Base-by-base conservation (phyloP, 2,888 invertebrate genomes). In the Chrysolina americana region DNA sequence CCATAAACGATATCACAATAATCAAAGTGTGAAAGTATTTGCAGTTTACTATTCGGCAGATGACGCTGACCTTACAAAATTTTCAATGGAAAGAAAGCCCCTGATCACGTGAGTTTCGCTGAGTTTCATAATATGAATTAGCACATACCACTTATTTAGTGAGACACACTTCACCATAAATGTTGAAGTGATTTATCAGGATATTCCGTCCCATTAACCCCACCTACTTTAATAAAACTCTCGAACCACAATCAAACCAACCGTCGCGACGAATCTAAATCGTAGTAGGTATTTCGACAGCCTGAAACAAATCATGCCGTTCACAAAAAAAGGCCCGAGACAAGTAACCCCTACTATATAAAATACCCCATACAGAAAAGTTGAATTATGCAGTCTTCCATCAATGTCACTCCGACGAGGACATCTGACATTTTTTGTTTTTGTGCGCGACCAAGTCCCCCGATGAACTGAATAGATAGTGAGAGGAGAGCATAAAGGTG, bases 381-480 rank as follows among this genome's bases (percentile, higher is more conserved):
- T 36, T 71, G 70, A 77, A 75, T 77, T 74, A 75, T 77, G 50
- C 75, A 73, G 48, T 66, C 75, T 71, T 77, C 75, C 75, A 74
- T 77, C 77, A 77, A 73, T 71, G 77, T 77, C 77, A 77, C 63
- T 71, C 63, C 65, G 50, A 47, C 41, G 66, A 28, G 64, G 71
- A 75, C 70, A 66, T 68, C 62, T 72, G 71, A 65, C 72, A 72
- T 66, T 72, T 75, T 74, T 68, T 72, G 69, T 68, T 73, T 73
- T 73, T 53, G 41, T 64, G 41, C 44, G 28, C 13, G 62, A 21
- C 44, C 15, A 15, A 15, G 41, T 23, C 56, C 59, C 62, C 53
- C 69, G 41, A 65, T 59, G 69, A 65, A 69, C 41, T 73, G 59
- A 65, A 70, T 62, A 59, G 64, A 68, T 63, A 73, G 50, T 21